These are phyloP conservation scores for Stenolophus ochropezus DNA, from an alignment of 2,888 invertebrate species.

Conservation along the genomic window DNA sequence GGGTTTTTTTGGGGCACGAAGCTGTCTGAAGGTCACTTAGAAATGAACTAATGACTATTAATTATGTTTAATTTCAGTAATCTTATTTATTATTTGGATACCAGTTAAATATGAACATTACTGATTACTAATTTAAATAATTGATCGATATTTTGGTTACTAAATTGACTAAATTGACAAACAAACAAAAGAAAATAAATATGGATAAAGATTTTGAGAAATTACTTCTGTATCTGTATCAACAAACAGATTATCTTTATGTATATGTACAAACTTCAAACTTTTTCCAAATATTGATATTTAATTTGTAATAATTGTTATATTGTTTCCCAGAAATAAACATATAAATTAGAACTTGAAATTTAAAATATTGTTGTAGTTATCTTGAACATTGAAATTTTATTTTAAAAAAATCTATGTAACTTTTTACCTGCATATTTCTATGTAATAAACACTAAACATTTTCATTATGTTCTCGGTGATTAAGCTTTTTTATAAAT, in stretches of 20 bases:
- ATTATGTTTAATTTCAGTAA: not conserved
- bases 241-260: no score
- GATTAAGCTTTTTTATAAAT: not conserved
- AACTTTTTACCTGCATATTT: no score
- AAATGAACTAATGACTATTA: not conserved
- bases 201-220: not conserved
- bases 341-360: no score
- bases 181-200: not conserved
- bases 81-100: no score
- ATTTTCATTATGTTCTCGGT: not conserved
- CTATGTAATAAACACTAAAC: not conserved
- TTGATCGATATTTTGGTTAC: not conserved
- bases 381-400: no score
- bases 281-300: no score
- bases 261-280: no score
- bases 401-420: no score
- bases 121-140: not conserved
- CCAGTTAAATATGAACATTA: not conserved
- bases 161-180: not conserved
- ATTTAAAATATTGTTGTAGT: no score
- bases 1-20: slow-evolving; percentile 28
- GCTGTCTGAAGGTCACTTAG: not conserved
- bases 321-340: no score
- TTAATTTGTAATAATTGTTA: no score
- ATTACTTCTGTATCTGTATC: not conserved